These are phyloP conservation scores for Anthopleura sola DNA, from an alignment of 64 coral and sea anemone genomes.

Conservation along the genomic window DNA sequence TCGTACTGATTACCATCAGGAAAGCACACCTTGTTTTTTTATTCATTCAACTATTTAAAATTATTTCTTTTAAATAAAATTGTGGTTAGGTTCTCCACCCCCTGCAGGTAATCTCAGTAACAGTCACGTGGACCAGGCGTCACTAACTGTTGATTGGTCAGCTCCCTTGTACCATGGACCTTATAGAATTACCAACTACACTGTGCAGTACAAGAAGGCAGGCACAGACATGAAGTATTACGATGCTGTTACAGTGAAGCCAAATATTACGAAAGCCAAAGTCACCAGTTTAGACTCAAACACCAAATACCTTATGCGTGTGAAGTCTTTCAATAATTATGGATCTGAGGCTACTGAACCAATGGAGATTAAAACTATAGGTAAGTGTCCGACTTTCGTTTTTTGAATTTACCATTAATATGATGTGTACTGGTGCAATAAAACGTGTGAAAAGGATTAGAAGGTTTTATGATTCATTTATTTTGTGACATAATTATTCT, in stretches of 20 bases:
- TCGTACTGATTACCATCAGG: too few relatives aligned
- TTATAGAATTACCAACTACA: slow-evolving; percentile 23
- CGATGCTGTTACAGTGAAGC: background rate
- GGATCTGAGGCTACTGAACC: background rate
- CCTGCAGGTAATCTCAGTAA: background rate
- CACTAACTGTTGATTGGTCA: background rate
- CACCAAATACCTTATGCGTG: slow-evolving; percentile 1
- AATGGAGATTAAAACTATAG: background rate
- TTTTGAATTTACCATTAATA: too few relatives aligned
- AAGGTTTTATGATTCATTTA: too few relatives aligned
- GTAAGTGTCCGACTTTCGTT: background rate
- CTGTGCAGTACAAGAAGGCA: slow-evolving; percentile 20
- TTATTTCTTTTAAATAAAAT: background rate
- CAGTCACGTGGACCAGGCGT: background rate
- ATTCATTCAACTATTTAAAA: background rate
- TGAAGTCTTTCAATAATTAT: background rate
- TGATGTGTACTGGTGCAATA: too few relatives aligned
- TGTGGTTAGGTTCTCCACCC: slow-evolving; percentile 26
- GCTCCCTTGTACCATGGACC: background rate
- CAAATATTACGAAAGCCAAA: background rate
- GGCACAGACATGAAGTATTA: background rate
- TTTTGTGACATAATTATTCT: too few relatives aligned
- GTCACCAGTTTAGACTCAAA: background rate
- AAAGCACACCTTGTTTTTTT: too few relatives aligned
- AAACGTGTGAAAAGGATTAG: too few relatives aligned